Percentiles rank a stretch among this genome's conserved stretches.
Evolutionary conservation across 2,113 vertebrate genomes (phyloP).

Genomic region (Oryzias curvinotus): DNA sequence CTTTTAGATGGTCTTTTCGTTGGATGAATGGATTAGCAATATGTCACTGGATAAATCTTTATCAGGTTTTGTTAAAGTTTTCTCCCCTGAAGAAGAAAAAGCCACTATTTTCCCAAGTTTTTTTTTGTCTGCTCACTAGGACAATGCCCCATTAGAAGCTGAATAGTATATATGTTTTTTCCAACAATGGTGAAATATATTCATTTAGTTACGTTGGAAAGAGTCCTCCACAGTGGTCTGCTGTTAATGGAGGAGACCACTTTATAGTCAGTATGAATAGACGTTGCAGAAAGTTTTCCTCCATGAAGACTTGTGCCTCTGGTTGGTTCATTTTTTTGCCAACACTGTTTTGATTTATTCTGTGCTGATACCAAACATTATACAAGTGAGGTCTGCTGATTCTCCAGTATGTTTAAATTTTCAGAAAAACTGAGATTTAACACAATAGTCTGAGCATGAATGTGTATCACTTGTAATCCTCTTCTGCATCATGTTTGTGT

Average conservation of each 20-base stretch:
- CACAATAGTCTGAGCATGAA: constrained; percentile 23
- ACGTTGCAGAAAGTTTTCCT: constrained; percentile 32
- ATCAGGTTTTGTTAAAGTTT: constrained; percentile 28
- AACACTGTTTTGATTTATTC: no score
- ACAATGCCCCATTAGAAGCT: constrained; percentile 9
- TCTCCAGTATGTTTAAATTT: constrained; percentile 45
- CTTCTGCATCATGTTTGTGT: constrained; percentile 23
- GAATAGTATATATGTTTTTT: constrained; percentile 14
- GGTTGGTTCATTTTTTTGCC: constrained; percentile 25
- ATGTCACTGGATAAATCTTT: constrained; percentile 30
- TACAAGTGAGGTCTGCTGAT: constrained; percentile 38
- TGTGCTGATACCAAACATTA: constrained; percentile 36
- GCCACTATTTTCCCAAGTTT: constrained; percentile 13
- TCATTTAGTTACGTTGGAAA: constrained; percentile 1
- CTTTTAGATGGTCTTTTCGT: constrained; percentile 52
- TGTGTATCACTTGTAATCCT: constrained; percentile 50
- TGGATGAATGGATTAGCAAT: constrained; percentile 49
- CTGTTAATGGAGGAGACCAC: constrained; percentile 4
- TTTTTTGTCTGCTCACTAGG: constrained; percentile 9
- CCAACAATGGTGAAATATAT: constrained; percentile 10
- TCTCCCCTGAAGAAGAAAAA: constrained; percentile 37
- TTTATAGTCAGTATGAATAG: constrained; percentile 23
- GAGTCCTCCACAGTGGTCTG: constrained; percentile 9
- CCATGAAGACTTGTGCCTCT: constrained; percentile 22
- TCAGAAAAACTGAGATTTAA: constrained; percentile 42